phyloP scores from a whole-genome alignment of 2,797 vertebrate species.

The Enteromius paludinosus region DNA sequence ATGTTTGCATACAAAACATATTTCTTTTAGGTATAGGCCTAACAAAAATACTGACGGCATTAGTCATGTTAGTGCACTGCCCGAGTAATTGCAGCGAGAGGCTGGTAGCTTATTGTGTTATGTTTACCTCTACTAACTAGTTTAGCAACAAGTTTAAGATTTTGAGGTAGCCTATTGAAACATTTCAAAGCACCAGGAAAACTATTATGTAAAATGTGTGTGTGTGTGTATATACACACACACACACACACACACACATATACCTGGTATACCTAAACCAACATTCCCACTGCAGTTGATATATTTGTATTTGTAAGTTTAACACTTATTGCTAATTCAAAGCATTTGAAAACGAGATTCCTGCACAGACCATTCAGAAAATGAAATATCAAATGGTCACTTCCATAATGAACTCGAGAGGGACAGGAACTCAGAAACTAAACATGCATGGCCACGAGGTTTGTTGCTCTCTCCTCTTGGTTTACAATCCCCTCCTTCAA shows the following conservation, averaged over 20 bases:
- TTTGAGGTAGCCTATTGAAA: neutral
- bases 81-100: neutral
- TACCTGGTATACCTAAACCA: no score
- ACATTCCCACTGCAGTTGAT: neutral
- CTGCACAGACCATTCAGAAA: neutral
- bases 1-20: neutral
- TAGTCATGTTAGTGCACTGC: neutral
- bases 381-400: neutral
- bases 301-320: neutral
- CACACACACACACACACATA: no score
- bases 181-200: neutral
- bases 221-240: neutral
- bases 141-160: neutral
- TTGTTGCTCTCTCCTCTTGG: neutral
- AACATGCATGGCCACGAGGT: neutral
- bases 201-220: neutral
- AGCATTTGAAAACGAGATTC: neutral
- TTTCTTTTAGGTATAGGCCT: neutral
- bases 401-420: neutral
- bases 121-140: neutral
- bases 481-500: conserved; percentile 37
- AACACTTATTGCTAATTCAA: conserved; percentile 1
- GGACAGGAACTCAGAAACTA: conserved; percentile 9
- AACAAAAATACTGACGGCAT: neutral
- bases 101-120: neutral